phyloP scores from a whole-genome alignment of 2,888 invertebrate genomes.

The Syrista parreyssii region DNA sequence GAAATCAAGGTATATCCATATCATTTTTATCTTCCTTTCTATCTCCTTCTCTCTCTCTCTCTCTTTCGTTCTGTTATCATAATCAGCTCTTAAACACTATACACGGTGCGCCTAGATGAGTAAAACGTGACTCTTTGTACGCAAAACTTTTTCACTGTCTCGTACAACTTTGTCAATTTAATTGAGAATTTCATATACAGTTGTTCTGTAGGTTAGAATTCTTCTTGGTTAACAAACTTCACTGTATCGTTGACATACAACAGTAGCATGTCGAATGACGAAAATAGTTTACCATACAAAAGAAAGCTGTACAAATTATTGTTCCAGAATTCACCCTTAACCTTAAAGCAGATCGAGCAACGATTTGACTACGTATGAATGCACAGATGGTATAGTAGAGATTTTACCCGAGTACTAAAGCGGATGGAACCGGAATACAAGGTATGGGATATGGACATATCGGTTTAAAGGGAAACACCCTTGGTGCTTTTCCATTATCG shows the following conservation, averaged over 20 bases:
- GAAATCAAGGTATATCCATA: neutral
- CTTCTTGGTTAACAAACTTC: neutral
- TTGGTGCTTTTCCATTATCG: neutral
- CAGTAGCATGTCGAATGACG: neutral
- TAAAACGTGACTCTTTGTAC: neutral
- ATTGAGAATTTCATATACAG: neutral
- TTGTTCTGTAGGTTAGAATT: neutral
- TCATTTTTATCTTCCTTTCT: neutral
- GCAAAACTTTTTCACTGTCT: neutral
- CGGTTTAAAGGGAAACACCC: conserved; percentile 32
- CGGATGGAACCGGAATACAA: neutral
- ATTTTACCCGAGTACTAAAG: neutral
- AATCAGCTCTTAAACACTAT: neutral
- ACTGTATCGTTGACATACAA: neutral
- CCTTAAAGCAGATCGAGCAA: conserved; percentile 36
- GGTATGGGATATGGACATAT: conserved; percentile 41
- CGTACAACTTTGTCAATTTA: neutral
- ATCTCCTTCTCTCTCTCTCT: neutral
- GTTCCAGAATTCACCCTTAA: neutral
- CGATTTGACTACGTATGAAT: neutral
- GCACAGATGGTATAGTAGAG: neutral
- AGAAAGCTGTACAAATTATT: neutral
- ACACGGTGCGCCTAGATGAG: neutral
- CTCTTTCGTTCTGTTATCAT: neutral
- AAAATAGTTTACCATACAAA: neutral